A percentile compares a stretch with the other conserved stretches of the same genome.
phyloP scores from a whole-genome alignment of 2,888 invertebrate genomes.

The Sarcophaga subvicina region DNA sequence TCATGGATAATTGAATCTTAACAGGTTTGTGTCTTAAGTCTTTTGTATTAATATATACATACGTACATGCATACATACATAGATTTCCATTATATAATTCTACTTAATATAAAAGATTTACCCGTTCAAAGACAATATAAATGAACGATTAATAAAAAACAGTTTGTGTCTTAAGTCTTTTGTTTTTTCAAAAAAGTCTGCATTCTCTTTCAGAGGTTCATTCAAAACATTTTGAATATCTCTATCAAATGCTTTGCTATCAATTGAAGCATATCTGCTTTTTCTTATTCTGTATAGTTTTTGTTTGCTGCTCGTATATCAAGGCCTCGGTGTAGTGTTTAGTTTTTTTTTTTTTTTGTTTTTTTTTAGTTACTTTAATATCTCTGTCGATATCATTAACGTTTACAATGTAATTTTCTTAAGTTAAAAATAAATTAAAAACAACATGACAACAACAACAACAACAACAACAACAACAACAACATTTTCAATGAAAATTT shows the following conservation, averaged over 20 bases:
- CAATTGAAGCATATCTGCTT: not conserved
- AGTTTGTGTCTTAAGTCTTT: too few species aligned
- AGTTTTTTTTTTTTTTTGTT: conserved; percentile 39
- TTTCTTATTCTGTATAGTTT: not conserved
- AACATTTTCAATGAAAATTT: conserved; percentile 19
- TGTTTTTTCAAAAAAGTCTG: too few species aligned
- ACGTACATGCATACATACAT: too few species aligned
- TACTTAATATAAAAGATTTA: too few species aligned
- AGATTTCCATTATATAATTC: too few species aligned
- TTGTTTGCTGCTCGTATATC: not conserved
- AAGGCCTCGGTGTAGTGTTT: conserved; percentile 10
- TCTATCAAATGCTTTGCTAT: not conserved
- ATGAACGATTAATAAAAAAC: too few species aligned
- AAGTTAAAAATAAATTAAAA: conserved; percentile 35
- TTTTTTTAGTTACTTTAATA: not conserved
- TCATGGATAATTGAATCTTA: too few species aligned
- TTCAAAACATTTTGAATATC: too few species aligned
- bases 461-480: not conserved
- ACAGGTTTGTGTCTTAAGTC: too few species aligned
- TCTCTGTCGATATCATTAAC: conserved; percentile 57
- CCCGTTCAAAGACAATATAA: too few species aligned
- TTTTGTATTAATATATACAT: too few species aligned
- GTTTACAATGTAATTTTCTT: conserved; percentile 57
- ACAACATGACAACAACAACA: conserved; percentile 47
- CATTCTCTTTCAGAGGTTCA: too few species aligned